Evolutionary conservation across 1,140 invertebrate genomes (phyloP).

Genomic region (Procambarus clarkii): DNA sequence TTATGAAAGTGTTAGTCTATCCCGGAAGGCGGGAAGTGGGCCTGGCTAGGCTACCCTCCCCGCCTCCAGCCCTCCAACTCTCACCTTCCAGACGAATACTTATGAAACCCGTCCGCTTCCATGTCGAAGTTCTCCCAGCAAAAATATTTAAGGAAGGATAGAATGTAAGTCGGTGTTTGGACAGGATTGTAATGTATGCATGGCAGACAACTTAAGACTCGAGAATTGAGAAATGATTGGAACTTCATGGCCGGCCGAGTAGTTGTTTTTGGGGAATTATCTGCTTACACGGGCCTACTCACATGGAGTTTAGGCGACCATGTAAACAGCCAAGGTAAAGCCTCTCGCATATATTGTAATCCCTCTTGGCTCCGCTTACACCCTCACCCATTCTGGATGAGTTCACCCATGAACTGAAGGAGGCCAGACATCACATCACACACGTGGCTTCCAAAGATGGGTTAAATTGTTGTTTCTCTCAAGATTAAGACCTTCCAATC

Average conservation of each 20-base stretch:
- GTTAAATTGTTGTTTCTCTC: too few relatives aligned
- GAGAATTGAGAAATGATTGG: constrained; percentile 33
- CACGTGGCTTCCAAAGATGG: too few relatives aligned
- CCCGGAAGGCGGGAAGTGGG: neutral
- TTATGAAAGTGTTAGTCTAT: neutral
- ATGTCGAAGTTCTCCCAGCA: constrained; percentile 40
- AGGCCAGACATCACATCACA: too few relatives aligned
- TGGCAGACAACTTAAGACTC: constrained; percentile 34
- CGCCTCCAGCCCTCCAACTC: neutral
- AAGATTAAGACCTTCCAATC: too few relatives aligned
- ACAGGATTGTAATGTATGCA: constrained; percentile 36
- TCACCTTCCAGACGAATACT: constrained; percentile 1
- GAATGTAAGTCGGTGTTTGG: constrained; percentile 46
- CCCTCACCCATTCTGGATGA: neutral
- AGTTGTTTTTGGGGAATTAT: constrained; percentile 30
- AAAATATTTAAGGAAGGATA: constrained; percentile 67
- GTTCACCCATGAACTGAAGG: neutral
- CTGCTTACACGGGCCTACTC: constrained; percentile 28
- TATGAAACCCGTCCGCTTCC: constrained; percentile 23
- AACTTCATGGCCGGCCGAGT: constrained; percentile 6
- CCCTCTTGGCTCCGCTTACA: neutral
- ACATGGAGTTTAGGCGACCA: constrained; percentile 1
- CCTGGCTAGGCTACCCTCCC: neutral
- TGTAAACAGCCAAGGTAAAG: neutral
- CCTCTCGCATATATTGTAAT: constrained; percentile 17